Percentiles rank a stretch among this genome's conserved stretches.
Evolutionary conservation across 2,888 invertebrate genomes (phyloP).

Genomic region (Drosophila dives): DNA sequence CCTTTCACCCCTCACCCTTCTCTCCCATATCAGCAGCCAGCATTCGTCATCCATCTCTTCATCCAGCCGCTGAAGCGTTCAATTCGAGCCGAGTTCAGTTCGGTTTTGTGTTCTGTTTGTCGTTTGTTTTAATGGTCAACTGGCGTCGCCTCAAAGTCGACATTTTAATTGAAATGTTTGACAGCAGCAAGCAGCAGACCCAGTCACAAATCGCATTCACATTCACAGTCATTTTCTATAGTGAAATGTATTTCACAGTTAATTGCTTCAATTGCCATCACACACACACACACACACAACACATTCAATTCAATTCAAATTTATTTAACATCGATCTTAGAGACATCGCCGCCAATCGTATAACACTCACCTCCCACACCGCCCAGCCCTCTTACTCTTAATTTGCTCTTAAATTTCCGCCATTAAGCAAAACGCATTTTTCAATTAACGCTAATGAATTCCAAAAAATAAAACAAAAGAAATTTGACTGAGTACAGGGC

Average conservation of each 20-base stretch:
- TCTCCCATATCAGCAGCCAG: neutral
- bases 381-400: neutral
- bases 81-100: slow-evolving; percentile 62
- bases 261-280: slow-evolving; percentile 72
- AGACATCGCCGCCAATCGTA: slow-evolving; percentile 2
- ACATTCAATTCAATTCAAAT: slow-evolving; percentile 63
- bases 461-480: slow-evolving; percentile 1
- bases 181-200: slow-evolving; percentile 38
- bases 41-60: neutral
- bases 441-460: slow-evolving; percentile 57
- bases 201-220: slow-evolving; percentile 34
- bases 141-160: slow-evolving; percentile 24
- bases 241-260: slow-evolving; percentile 74
- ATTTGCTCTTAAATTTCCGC: neutral
- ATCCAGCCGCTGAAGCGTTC: slow-evolving; percentile 42
- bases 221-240: slow-evolving; percentile 20
- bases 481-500: neutral
- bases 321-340: slow-evolving; percentile 53
- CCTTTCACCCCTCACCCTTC: neutral
- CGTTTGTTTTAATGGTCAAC: slow-evolving; percentile 33
- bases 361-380: neutral
- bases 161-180: slow-evolving; percentile 77
- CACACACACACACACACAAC: slow-evolving; percentile 35
- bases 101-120: slow-evolving; percentile 26
- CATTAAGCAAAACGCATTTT: slow-evolving; percentile 52